These are phyloP conservation scores for Ianthella basta DNA, from an alignment of 37 sponge, comb jelly and placozoan genomes.

Conservation along the genomic window DNA sequence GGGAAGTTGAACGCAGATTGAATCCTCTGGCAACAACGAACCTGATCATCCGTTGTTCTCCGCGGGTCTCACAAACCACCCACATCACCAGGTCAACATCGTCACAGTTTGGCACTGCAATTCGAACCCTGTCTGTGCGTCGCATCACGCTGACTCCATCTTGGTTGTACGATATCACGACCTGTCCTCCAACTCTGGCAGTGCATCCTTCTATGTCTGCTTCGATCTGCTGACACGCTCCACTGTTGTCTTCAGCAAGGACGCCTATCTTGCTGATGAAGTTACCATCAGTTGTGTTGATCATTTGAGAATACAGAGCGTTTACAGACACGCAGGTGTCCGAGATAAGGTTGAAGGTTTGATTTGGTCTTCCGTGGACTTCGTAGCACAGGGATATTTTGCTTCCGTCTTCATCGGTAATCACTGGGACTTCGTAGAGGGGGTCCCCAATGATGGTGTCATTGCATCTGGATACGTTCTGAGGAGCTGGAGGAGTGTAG, in stretches of 20 bases:
- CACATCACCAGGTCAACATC: conserved; percentile 67
- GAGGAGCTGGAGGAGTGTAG: too few relatives aligned
- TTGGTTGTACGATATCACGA: neutral
- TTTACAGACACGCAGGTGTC: conserved; percentile 26
- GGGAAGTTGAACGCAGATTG: conserved; percentile 69
- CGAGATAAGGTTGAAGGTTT: conserved; percentile 14
- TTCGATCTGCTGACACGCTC: conserved; percentile 35
- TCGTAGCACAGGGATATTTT: conserved; percentile 22
- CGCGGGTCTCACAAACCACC: conserved; percentile 52
- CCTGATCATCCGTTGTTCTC: conserved; percentile 47
- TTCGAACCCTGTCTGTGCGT: conserved; percentile 37
- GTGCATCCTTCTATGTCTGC: conserved; percentile 56
- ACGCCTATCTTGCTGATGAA: conserved; percentile 60
- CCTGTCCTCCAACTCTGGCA: conserved; percentile 14
- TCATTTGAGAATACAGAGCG: neutral
- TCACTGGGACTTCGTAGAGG: conserved; percentile 12
- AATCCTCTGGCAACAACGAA: conserved; percentile 63
- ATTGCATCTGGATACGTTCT: neutral
- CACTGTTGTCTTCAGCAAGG: conserved; percentile 36
- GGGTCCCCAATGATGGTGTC: conserved; percentile 28
- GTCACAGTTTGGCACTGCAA: conserved; percentile 79
- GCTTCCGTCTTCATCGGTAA: neutral
- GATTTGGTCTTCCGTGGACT: neutral
- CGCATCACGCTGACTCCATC: conserved; percentile 30
- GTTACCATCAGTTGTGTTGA: conserved; percentile 22